Percentiles rank a stretch among this genome's conserved stretches.
Evolutionary conservation across 2,113 vertebrate genomes (phyloP).

Genomic region (Eulemur rufifrons): DNA sequence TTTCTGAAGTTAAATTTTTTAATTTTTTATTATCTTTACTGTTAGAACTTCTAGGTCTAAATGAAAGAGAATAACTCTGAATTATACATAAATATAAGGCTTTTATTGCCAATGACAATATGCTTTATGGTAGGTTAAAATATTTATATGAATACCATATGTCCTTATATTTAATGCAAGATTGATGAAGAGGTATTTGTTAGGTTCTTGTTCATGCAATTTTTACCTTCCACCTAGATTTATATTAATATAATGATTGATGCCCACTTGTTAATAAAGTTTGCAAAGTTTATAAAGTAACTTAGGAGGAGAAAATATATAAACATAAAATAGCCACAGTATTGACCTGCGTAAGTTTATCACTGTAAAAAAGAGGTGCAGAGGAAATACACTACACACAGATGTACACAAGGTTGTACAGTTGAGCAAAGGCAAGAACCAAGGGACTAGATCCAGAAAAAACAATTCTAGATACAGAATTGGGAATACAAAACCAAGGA

Average conservation of each 20-base stretch:
- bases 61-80: not conserved
- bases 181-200: not conserved
- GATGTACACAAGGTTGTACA: not conserved
- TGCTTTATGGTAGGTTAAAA: slow-evolving; percentile 13
- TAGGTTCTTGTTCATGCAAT: not conserved
- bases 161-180: not conserved
- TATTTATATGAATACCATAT: not conserved
- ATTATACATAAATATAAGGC: not conserved
- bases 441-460: not conserved
- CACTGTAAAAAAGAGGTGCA: not conserved
- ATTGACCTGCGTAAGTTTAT: not conserved
- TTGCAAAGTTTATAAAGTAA: not conserved
- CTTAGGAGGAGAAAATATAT: not conserved
- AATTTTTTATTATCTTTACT: slow-evolving; percentile 8
- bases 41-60: not conserved
- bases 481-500: not conserved
- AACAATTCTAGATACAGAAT: not conserved
- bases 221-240: slow-evolving; percentile 2
- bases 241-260: not conserved
- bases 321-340: not conserved
- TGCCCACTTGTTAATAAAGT: not conserved
- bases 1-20: slow-evolving; percentile 22
- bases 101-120: not conserved
- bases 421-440: slow-evolving; percentile 5
- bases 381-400: not conserved